These are phyloP conservation scores for Cinclus cinclus DNA, from an alignment of 2,113 vertebrate species.

Conservation along the genomic window DNA sequence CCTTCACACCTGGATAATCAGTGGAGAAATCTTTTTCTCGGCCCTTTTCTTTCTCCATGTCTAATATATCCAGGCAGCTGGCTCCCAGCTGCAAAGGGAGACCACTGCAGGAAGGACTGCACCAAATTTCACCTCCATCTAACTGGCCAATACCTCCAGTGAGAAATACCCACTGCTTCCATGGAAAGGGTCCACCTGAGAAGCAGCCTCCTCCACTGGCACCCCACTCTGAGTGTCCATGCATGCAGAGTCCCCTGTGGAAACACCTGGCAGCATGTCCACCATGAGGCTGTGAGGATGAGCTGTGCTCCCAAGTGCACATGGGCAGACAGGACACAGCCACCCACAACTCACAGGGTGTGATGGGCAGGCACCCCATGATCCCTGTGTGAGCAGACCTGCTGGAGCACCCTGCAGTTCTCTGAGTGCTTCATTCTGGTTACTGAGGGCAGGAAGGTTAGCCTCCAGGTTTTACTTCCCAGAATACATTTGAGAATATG, in stretches of 20 bases:
- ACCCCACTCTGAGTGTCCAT: accelerated
- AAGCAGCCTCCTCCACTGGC: neutral
- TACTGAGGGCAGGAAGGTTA: neutral
- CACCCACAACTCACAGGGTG: accelerated
- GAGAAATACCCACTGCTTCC: neutral
- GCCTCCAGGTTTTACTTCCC: neutral
- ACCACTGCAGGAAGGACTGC: neutral
- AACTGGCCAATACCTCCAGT: neutral
- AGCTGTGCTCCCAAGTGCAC: neutral
- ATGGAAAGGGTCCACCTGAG: neutral
- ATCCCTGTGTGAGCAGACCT: neutral
- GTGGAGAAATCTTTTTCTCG: neutral
- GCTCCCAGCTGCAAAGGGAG: neutral
- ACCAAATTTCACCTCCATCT: neutral
- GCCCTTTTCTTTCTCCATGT: neutral
- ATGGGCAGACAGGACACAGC: neutral
- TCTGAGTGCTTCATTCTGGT: accelerated
- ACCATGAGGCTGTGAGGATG: accelerated
- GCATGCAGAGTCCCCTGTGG: neutral
- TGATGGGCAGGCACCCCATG: accelerated
- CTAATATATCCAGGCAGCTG: neutral
- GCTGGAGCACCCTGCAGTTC: neutral
- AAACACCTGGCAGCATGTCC: accelerated
- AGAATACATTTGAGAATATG: neutral
- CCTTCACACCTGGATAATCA: neutral